Conservation (phyloP, 2,797 vertebrate species). For the Pangasius djambal region DNA sequence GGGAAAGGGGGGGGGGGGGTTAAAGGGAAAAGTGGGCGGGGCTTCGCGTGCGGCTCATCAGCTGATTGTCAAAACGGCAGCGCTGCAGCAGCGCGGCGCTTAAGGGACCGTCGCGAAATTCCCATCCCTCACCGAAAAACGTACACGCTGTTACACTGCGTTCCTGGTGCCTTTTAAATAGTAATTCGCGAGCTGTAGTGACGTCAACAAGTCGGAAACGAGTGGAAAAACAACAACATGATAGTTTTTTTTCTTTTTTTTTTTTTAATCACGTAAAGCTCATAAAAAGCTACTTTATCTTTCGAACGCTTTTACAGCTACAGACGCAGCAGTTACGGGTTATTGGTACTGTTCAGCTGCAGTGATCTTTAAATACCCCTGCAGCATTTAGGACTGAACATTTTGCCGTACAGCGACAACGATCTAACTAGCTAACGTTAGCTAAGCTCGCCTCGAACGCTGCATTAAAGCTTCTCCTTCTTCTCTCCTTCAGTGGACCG, state of each 20-base stretch:
- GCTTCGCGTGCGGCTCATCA: slow-evolving; percentile 67
- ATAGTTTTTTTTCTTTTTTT: no score
- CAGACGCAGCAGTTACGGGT: no score
- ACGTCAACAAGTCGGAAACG: background rate
- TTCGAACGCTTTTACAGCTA: no score
- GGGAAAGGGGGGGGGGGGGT: slow-evolving; percentile 43
- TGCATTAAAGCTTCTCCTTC: background rate
- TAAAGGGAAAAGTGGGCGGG: slow-evolving; percentile 12
- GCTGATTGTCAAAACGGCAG: slow-evolving; percentile 76
- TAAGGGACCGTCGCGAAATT: slow-evolving; percentile 63
- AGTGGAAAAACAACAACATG: background rate
- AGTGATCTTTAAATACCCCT: background rate
- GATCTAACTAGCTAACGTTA: background rate
- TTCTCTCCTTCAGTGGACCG: no score
- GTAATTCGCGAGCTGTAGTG: background rate
- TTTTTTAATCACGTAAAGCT: no score
- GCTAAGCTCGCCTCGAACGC: background rate
- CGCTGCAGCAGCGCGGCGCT: slow-evolving; percentile 67
- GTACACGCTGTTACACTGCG: background rate
- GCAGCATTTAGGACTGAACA: background rate
- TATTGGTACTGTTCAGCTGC: no score
- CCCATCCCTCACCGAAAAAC: background rate
- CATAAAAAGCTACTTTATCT: no score
- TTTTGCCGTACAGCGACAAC: no score
- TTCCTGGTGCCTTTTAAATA: no score